Conservation (phyloP, 2,888 invertebrate genomes). For the Sympetrum striolatum region DNA sequence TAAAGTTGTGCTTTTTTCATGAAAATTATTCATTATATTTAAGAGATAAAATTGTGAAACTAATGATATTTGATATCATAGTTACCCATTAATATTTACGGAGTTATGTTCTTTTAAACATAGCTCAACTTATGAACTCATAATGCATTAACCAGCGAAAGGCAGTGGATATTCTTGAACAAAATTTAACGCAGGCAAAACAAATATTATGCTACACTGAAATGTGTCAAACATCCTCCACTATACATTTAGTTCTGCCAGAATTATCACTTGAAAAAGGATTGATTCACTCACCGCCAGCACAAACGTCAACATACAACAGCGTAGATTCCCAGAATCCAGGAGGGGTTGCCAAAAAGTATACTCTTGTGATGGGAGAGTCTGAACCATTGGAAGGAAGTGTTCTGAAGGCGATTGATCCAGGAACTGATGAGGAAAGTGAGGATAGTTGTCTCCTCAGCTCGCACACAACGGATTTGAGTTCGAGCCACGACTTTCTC, state of each 20-base stretch:
- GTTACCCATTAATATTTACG: too few species aligned
- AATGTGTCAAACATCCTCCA: neutral
- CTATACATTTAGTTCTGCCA: neutral
- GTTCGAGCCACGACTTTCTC: conserved; percentile 74
- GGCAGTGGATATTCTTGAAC: too few species aligned
- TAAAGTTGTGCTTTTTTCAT: too few species aligned
- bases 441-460: conserved; percentile 79
- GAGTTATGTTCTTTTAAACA: too few species aligned
- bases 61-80: too few species aligned
- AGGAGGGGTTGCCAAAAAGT: conserved; percentile 87
- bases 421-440: conserved; percentile 81
- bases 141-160: too few species aligned
- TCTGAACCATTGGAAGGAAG: conserved; percentile 72
- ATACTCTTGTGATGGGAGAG: conserved; percentile 71
- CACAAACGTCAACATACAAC: conserved; percentile 82
- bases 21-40: too few species aligned
- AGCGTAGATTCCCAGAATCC: conserved; percentile 91
- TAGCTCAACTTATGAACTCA: too few species aligned
- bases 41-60: too few species aligned
- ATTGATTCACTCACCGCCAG: conserved; percentile 65
- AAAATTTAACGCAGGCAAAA: too few species aligned
- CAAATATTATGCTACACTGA: too few species aligned
- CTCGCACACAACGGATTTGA: conserved; percentile 80
- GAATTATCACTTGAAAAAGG: conserved; percentile 48
- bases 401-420: conserved; percentile 80